phyloP scores from a whole-genome alignment of 1,140 invertebrate species.

The Platorchestia sp. region DNA sequence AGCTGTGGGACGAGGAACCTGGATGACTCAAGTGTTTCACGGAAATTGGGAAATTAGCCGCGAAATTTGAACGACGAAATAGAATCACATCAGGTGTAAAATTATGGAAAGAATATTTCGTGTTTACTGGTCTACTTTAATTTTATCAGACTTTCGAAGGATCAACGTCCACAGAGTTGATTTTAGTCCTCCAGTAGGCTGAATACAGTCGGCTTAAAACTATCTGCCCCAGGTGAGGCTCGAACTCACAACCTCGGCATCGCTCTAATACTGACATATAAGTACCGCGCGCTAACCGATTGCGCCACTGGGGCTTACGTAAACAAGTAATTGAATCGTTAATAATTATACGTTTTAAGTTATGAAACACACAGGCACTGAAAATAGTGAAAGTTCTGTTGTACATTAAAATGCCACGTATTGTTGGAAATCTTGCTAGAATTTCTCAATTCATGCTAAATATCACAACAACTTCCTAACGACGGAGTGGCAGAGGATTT shows the following conservation, averaged over 20 bases:
- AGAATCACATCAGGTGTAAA: too few species aligned
- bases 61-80: too few species aligned
- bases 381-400: too few species aligned
- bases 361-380: neutral
- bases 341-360: neutral
- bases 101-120: too few species aligned
- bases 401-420: too few species aligned
- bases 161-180: too few species aligned
- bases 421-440: neutral
- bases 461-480: neutral
- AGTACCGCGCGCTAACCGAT: constrained; percentile 99
- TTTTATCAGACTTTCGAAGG: too few species aligned
- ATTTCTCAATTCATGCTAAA: neutral
- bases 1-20: too few species aligned
- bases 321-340: neutral
- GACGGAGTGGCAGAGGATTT: neutral
- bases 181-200: too few species aligned
- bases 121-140: too few species aligned
- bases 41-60: too few species aligned
- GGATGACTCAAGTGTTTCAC: too few species aligned
- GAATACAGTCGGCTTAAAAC: constrained; percentile 72
- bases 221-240: constrained; percentile 91
- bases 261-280: constrained; percentile 82
- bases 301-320: constrained; percentile 88
- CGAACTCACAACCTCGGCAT: constrained; percentile 98